Conservation (phyloP, 2,797 vertebrate species). For the Chelmon rostratus region DNA sequence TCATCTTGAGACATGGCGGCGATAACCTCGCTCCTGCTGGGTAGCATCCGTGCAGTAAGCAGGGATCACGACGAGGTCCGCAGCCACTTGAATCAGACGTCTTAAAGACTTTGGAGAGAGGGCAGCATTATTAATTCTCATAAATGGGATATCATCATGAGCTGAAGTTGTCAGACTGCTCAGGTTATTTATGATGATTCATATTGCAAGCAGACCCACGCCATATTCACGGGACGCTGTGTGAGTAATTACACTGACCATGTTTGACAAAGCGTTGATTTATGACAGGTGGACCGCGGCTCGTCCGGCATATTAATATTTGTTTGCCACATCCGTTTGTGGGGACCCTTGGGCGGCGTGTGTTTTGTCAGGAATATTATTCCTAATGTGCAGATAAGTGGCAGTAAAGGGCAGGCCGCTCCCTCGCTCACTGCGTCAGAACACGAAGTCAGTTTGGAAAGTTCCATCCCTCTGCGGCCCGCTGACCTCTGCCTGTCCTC, state of each 20-base stretch:
- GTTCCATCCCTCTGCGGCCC: slow-evolving; percentile 27
- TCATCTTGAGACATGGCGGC: slow-evolving; percentile 55
- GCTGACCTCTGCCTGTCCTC: slow-evolving; percentile 63
- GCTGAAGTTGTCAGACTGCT: slow-evolving; percentile 19
- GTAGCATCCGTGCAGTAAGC: slow-evolving; percentile 47
- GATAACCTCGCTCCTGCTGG: slow-evolving; percentile 66
- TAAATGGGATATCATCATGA: slow-evolving; percentile 38
- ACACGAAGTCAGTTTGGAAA: slow-evolving; percentile 46
- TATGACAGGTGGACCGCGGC: slow-evolving; percentile 37
- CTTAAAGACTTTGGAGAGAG: slow-evolving; percentile 51
- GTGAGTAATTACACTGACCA: slow-evolving; percentile 51
- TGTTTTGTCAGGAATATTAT: slow-evolving; percentile 25
- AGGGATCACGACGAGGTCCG: not conserved
- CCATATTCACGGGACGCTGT: not conserved
- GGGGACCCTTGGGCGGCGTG: slow-evolving; percentile 19
- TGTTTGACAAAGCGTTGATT: slow-evolving; percentile 64
- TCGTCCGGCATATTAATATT: slow-evolving; percentile 41
- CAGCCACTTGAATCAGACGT: slow-evolving; percentile 57
- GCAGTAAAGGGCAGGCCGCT: slow-evolving; percentile 23
- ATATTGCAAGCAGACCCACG: slow-evolving; percentile 13
- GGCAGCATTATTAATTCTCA: slow-evolving; percentile 58
- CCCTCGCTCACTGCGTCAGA: slow-evolving; percentile 32
- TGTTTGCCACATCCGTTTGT: slow-evolving; percentile 29
- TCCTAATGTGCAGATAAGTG: slow-evolving; percentile 40
- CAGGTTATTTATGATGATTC: slow-evolving; percentile 43